phyloP scores from a whole-genome alignment of 2,797 vertebrate genomes.

The Smutsia gigantea region DNA sequence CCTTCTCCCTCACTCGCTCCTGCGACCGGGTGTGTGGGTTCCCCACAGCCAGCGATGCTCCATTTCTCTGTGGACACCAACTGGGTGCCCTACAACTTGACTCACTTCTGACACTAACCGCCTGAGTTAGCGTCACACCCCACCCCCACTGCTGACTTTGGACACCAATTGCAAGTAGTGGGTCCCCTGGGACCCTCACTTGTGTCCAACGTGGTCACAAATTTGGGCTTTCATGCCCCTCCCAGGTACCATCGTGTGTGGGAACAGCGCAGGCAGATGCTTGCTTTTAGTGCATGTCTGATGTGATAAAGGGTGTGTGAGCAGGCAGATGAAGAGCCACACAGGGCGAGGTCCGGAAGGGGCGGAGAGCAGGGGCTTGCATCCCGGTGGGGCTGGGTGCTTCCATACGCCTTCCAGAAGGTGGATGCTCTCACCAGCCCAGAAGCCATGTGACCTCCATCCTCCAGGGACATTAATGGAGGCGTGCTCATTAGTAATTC shows the following conservation, averaged over 20 bases:
- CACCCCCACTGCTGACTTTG: fast-evolving
- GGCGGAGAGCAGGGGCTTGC: neutral
- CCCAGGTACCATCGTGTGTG: neutral
- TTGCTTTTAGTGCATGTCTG: neutral
- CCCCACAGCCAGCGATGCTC: neutral
- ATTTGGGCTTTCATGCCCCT: fast-evolving
- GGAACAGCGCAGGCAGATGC: neutral
- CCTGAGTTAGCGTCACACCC: neutral
- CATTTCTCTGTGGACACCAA: neutral
- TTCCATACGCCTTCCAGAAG: neutral
- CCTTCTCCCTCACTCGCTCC: neutral
- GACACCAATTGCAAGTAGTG: neutral
- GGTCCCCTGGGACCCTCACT: neutral
- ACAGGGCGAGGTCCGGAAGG: neutral
- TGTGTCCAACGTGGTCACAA: neutral
- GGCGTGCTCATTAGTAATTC: neutral
- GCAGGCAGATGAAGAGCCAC: neutral
- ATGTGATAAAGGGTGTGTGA: neutral
- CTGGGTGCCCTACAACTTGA: neutral
- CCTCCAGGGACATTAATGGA: neutral
- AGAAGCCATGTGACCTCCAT: neutral
- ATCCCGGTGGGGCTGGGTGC: too few relatives aligned
- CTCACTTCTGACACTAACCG: neutral
- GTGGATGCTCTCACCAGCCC: neutral
- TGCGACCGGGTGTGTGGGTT: neutral